A percentile compares a stretch with the other conserved stretches of the same genome.
phyloP scores from a whole-genome alignment of 2,888 invertebrate genomes.

The Romanomermis culicivorax region DNA sequence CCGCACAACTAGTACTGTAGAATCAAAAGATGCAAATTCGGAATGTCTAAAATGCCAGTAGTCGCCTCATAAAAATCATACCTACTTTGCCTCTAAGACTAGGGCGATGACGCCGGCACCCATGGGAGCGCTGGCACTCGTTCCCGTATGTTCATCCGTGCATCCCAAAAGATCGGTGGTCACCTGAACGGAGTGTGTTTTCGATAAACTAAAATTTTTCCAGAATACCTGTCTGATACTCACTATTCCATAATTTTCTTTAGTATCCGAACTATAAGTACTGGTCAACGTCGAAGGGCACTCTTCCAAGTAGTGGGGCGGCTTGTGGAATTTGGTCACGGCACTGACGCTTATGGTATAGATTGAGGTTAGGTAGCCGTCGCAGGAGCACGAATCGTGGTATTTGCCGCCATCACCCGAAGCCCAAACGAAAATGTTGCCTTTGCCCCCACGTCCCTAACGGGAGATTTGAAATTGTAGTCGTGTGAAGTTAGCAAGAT shows the following conservation, averaged over 20 bases:
- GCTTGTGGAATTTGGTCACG: constrained; percentile 65
- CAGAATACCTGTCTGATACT: no score
- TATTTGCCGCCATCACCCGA: constrained; percentile 66
- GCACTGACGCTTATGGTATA: constrained; percentile 94
- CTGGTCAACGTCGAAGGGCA: constrained; percentile 91
- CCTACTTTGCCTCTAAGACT: constrained; percentile 61
- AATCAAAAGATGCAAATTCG: no score
- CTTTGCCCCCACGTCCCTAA: constrained; percentile 62
- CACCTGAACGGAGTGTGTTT: no score
- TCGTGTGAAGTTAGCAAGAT: no score
- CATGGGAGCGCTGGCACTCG: constrained; percentile 76
- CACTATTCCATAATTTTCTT: constrained; percentile 13
- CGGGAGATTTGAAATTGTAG: no score
- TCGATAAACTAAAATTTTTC: no score
- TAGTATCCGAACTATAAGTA: constrained; percentile 84
- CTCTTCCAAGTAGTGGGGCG: constrained; percentile 97
- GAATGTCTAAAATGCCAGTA: no score
- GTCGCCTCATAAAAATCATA: no score
- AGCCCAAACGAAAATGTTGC: constrained; percentile 91
- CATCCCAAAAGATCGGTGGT: no score
- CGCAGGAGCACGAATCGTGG: constrained; percentile 94
- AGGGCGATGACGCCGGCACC: constrained; percentile 80
- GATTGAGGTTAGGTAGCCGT: constrained; percentile 96
- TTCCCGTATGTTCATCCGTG: constrained; percentile 50
- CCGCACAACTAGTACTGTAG: no score